A percentile compares a stretch with the other conserved stretches of the same genome.
These are phyloP conservation scores for Laothoe populi DNA, from an alignment of 2,888 invertebrate species.

Conservation along the genomic window DNA sequence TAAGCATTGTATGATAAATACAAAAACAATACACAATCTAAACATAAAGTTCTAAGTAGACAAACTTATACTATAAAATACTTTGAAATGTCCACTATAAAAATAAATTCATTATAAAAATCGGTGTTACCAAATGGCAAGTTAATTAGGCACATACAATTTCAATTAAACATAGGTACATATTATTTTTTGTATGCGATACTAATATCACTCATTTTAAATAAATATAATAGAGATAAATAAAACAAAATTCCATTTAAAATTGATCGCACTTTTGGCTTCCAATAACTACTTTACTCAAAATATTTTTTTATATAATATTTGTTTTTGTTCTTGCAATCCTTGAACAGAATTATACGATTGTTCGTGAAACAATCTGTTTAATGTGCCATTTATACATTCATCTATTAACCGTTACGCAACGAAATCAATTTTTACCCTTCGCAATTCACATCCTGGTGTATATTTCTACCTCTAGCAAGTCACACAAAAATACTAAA, in stretches of 20 bases:
- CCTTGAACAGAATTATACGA: too few relatives aligned
- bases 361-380: neutral
- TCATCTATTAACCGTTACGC: neutral
- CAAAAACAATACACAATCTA: constrained; percentile 36
- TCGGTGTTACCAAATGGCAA: constrained; percentile 47
- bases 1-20: neutral
- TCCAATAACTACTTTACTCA: too few relatives aligned
- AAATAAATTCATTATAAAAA: constrained; percentile 54
- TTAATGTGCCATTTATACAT: neutral
- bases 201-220: too few relatives aligned
- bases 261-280: too few relatives aligned
- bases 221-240: too few relatives aligned
- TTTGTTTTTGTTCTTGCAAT: too few relatives aligned
- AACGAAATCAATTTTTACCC: neutral
- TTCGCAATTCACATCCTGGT: neutral
- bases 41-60: constrained; percentile 56
- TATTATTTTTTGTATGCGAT: too few relatives aligned
- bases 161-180: too few relatives aligned
- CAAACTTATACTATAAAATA: constrained; percentile 53
- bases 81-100: constrained; percentile 53
- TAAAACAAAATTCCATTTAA: too few relatives aligned
- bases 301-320: too few relatives aligned
- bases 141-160: constrained; percentile 29
- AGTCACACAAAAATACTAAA: constrained; percentile 34
- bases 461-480: neutral